Percentiles rank a stretch among this genome's conserved stretches.
Evolutionary conservation across 2,113 vertebrate species (phyloP).

Genomic region (Neolamprologus devosi): DNA sequence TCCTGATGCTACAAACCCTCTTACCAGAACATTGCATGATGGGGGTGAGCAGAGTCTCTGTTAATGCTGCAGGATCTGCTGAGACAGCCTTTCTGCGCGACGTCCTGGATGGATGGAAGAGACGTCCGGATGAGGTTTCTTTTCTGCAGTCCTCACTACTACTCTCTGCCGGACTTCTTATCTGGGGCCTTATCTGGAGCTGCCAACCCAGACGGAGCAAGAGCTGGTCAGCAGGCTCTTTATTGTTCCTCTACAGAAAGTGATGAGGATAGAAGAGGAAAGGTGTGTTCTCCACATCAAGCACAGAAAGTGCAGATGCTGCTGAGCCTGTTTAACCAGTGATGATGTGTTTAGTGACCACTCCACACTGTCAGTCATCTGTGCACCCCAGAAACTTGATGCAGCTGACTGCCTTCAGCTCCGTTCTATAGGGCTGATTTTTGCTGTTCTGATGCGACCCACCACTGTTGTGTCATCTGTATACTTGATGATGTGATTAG

Average conservation of each 20-base stretch:
- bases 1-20: neutral
- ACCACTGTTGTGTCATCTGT: neutral
- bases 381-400: neutral
- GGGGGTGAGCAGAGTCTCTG: neutral
- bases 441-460: neutral
- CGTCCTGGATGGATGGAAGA: neutral
- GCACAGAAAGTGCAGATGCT: neutral
- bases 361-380: neutral
- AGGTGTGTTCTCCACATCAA: neutral
- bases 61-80: neutral
- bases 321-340: neutral
- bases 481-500: neutral
- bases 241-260: neutral
- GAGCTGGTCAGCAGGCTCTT: neutral
- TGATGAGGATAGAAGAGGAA: neutral
- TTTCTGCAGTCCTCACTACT: neutral
- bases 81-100: neutral
- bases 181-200: neutral
- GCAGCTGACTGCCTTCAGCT: neutral
- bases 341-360: neutral
- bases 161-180: neutral
- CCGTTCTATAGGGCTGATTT: neutral
- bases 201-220: neutral
- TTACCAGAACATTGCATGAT: neutral
- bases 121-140: neutral